A percentile compares a stretch with the other conserved stretches of the same genome.
Conservation (phyloP, 2,888 invertebrate species). For the Patella depressa region DNA sequence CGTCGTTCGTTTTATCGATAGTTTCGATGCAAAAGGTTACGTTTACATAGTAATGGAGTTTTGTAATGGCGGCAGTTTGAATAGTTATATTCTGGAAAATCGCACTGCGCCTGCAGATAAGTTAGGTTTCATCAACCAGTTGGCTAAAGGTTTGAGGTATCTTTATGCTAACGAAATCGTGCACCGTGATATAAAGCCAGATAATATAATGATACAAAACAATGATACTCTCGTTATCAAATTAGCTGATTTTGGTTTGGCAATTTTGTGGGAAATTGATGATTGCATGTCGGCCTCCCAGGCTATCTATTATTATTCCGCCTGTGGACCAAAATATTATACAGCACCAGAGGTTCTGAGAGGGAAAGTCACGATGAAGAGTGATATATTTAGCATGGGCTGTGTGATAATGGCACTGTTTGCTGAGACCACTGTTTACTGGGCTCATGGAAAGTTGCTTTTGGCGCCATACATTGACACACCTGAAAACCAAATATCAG, state of each 20-base stretch:
- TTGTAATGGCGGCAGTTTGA: background rate
- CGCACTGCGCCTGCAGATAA: background rate
- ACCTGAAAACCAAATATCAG: background rate
- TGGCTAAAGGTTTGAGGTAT: background rate
- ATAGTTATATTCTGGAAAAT: background rate
- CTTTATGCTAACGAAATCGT: background rate
- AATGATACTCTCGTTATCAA: background rate
- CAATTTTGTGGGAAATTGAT: background rate
- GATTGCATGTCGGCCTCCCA: background rate
- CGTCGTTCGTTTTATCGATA: background rate
- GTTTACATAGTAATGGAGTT: background rate
- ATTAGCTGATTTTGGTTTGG: background rate
- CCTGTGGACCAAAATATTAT: background rate
- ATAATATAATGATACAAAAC: background rate
- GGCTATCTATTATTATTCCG: background rate
- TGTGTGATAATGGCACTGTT: slow-evolving; percentile 3
- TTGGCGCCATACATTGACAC: background rate
- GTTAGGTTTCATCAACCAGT: background rate
- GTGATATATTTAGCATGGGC: background rate
- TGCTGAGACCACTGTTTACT: background rate
- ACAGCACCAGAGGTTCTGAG: background rate
- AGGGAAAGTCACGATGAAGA: background rate
- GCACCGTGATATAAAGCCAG: background rate
- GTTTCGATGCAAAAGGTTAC: background rate
- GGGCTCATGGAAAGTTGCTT: background rate